Evolutionary conservation across 1,140 invertebrate species (phyloP).

Genomic region (Brachionus manjavacas): DNA sequence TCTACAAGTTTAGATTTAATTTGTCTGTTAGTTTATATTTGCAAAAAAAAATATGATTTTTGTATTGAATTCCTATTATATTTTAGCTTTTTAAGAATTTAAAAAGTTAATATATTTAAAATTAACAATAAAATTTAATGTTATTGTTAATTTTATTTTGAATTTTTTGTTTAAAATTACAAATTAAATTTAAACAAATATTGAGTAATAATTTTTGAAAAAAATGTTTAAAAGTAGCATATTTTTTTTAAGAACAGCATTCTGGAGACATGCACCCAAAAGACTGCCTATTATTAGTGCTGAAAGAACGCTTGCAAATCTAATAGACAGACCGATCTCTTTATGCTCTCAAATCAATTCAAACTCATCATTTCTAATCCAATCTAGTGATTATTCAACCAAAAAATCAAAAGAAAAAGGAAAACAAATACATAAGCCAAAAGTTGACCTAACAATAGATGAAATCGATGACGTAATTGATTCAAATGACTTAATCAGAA

Average conservation of each 20-base stretch:
- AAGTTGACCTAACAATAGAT: conserved; percentile 66
- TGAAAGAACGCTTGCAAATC: background rate
- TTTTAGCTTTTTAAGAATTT: too few relatives aligned
- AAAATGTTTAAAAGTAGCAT: background rate
- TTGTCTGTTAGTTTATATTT: too few relatives aligned
- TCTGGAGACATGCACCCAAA: background rate
- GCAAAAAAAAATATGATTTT: too few relatives aligned
- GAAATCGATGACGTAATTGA: conserved; percentile 69
- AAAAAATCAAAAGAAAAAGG: conserved; percentile 42
- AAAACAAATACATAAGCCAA: conserved; percentile 58
- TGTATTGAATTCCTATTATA: too few relatives aligned
- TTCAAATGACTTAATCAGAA: conserved; percentile 64
- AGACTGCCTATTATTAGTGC: background rate
- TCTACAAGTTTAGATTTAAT: too few relatives aligned
- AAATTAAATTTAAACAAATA: background rate
- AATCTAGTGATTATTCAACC: background rate
- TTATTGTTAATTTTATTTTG: background rate
- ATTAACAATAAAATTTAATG: too few relatives aligned
- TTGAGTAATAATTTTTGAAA: background rate
- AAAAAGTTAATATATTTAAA: too few relatives aligned
- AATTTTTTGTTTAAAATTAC: background rate
- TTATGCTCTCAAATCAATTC: background rate
- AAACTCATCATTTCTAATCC: background rate
- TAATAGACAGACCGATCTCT: background rate
- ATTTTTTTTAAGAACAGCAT: background rate